Evolutionary conservation across 2,113 vertebrate genomes (phyloP).

Genomic region (Pollachius pollachius): DNA sequence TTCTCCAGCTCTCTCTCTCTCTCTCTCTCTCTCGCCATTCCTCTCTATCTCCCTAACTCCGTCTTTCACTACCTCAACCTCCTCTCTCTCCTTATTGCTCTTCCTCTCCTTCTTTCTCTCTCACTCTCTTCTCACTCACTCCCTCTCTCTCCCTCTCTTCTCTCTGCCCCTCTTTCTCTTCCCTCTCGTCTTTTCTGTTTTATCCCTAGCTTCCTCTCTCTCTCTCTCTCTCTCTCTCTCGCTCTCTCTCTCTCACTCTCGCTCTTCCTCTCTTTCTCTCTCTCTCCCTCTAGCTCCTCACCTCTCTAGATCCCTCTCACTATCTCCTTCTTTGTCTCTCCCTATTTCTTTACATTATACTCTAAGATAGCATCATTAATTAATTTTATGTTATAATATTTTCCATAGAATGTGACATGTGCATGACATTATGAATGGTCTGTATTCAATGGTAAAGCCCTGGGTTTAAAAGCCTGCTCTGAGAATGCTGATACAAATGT

Average conservation of each 20-base stretch:
- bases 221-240: too few species aligned
- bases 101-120: too few species aligned
- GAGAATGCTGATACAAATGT: constrained; percentile 42
- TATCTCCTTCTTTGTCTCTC: background rate
- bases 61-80: constrained; percentile 17
- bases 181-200: too few species aligned
- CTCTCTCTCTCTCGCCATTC: constrained; percentile 7
- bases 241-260: too few species aligned
- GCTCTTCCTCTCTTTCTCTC: too few species aligned
- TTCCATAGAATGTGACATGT: constrained; percentile 30
- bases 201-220: too few species aligned
- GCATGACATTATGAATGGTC: constrained; percentile 14
- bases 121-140: too few species aligned
- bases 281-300: too few species aligned
- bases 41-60: constrained; percentile 12
- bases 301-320: too few species aligned
- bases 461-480: constrained; percentile 32
- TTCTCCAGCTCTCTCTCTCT: constrained; percentile 39
- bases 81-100: background rate
- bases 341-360: background rate
- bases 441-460: background rate
- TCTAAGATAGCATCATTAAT: background rate
- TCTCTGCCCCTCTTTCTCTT: too few species aligned
- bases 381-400: constrained; percentile 14
- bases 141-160: too few species aligned